Conservation (phyloP, 1,140 invertebrate genomes). For the Brachionus manjavacas region DNA sequence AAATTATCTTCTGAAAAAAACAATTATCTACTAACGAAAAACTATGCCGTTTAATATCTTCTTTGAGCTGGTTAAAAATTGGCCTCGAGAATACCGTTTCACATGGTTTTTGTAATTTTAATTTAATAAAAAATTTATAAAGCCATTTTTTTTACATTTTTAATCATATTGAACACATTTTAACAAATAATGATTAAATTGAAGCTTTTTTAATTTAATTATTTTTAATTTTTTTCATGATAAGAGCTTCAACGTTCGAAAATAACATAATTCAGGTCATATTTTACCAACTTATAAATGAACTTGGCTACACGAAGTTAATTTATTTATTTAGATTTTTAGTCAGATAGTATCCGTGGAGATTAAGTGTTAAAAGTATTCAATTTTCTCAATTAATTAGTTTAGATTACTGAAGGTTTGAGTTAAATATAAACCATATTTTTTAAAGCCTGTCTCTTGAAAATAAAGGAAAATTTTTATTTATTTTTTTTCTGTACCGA, state of each 20-base stretch:
- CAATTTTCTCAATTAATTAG: not conserved
- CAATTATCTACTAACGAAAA: no score
- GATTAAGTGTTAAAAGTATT: not conserved
- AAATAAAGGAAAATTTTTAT: no score
- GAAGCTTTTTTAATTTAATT: constrained; percentile 10
- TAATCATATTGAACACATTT: constrained; percentile 9
- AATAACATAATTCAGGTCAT: not conserved
- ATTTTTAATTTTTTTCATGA: not conserved
- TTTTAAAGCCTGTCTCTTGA: no score
- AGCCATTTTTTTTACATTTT: not conserved
- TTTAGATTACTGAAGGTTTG: not conserved
- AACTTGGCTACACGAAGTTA: not conserved
- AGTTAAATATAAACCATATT: not conserved
- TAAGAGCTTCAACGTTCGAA: not conserved
- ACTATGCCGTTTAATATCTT: no score
- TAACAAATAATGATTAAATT: not conserved
- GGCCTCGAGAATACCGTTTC: not conserved
- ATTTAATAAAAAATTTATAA: not conserved
- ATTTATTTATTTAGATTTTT: not conserved
- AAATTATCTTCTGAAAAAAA: no score
- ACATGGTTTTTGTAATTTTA: constrained; percentile 7
- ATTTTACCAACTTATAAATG: not conserved
- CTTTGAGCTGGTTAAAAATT: no score
- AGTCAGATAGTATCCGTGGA: not conserved
- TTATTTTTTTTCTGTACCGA: no score